phyloP scores from a whole-genome alignment of 1,140 invertebrate species.

The Pseudomyrmex pallidus region DNA sequence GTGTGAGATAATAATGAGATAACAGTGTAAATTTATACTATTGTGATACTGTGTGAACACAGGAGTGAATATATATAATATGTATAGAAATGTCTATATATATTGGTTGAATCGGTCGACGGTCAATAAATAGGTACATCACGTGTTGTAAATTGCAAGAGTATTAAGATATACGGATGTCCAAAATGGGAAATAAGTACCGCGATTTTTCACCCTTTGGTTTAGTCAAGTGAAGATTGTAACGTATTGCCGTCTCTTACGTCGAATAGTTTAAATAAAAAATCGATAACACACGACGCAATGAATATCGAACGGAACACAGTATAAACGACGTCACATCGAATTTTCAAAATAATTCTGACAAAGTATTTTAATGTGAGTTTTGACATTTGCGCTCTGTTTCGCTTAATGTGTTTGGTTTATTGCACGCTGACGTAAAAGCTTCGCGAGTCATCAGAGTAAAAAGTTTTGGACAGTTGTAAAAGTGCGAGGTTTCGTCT shows the following conservation, averaged over 20 bases:
- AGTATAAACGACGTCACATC: not conserved
- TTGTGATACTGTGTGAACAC: not conserved
- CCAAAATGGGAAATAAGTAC: constrained; percentile 29
- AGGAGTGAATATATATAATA: not conserved
- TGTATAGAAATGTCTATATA: not conserved
- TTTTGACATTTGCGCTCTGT: not conserved
- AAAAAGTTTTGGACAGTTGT: constrained; percentile 51
- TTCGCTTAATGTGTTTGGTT: not conserved
- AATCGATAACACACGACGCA: not conserved
- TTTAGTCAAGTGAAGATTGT: constrained; percentile 1
- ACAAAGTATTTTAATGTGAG: not conserved
- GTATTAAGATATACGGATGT: constrained; percentile 8
- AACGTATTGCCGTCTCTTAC: not conserved
- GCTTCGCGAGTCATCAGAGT: constrained; percentile 41
- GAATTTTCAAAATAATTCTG: not conserved
- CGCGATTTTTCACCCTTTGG: not conserved
- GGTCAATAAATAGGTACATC: not conserved
- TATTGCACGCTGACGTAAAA: not conserved
- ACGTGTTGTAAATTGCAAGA: constrained; percentile 14
- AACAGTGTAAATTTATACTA: too few species aligned
- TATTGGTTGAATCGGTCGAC: not conserved
- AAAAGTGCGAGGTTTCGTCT: not conserved
- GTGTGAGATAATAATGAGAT: constrained; percentile 1
- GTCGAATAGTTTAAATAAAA: not conserved
- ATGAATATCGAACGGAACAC: not conserved